phyloP scores from a whole-genome alignment of 2,888 invertebrate species.

The Phalera bucephala region DNA sequence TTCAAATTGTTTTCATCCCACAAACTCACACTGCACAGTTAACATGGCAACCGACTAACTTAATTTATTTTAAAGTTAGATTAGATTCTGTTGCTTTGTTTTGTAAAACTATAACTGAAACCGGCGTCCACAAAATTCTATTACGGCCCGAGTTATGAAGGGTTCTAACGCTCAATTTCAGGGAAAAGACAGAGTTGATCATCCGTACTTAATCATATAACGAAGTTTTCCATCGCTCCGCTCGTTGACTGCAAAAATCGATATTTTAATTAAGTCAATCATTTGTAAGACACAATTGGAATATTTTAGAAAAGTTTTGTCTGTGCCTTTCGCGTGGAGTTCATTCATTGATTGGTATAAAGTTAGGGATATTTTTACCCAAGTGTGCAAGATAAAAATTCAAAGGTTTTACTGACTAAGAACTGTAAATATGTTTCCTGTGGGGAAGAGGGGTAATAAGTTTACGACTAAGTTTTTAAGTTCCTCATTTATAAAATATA shows the following conservation, averaged over 20 bases:
- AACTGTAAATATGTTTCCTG: no score
- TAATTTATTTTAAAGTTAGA: slow-evolving; percentile 40
- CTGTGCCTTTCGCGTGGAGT: no score
- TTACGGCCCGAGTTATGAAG: slow-evolving; percentile 12
- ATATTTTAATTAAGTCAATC: slow-evolving; percentile 30
- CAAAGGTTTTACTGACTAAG: no score
- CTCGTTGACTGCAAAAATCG: slow-evolving; percentile 49
- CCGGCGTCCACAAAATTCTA: slow-evolving; percentile 8
- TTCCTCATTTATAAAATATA: no score
- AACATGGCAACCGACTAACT: slow-evolving; percentile 42
- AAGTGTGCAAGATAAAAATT: no score
- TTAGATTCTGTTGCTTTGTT: slow-evolving; percentile 29
- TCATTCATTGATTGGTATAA: no score
- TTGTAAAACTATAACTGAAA: slow-evolving; percentile 23
- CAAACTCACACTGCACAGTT: slow-evolving; percentile 54
- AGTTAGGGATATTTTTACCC: no score
- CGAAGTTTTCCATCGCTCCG: slow-evolving; percentile 22
- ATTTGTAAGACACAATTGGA: neutral
- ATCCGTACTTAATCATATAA: slow-evolving; percentile 15
- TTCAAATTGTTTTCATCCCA: slow-evolving; percentile 70
- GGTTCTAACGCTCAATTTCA: slow-evolving; percentile 9
- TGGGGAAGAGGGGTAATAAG: no score
- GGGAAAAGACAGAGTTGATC: slow-evolving; percentile 21
- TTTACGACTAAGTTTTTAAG: no score
- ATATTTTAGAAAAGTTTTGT: no score